These are phyloP conservation scores for Eupithecia centaureata DNA, from an alignment of 2,888 invertebrate species.

Conservation along the genomic window DNA sequence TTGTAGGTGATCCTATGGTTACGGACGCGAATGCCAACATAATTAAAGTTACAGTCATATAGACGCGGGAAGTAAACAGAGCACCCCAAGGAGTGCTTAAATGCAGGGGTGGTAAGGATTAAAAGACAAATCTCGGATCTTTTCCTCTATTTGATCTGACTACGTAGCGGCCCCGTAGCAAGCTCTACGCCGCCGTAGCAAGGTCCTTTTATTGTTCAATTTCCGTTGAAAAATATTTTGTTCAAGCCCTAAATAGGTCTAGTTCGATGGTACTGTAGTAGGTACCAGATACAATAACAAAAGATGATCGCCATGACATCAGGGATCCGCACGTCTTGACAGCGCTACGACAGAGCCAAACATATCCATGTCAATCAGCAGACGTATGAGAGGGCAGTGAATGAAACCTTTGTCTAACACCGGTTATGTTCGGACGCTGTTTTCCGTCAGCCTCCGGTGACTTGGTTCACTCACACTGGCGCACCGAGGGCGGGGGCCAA, in stretches of 20 bases:
- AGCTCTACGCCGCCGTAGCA: slow-evolving; percentile 5
- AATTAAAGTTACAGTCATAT: slow-evolving; percentile 45
- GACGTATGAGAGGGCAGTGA: slow-evolving; percentile 55
- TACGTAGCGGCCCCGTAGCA: slow-evolving; percentile 23
- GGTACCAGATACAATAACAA: neutral
- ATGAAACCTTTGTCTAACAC: slow-evolving; percentile 67
- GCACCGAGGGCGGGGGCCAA: slow-evolving; percentile 79
- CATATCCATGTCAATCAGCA: slow-evolving; percentile 53
- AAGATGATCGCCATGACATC: neutral
- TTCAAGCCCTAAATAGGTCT: neutral
- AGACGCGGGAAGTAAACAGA: slow-evolving; percentile 38
- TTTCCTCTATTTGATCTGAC: slow-evolving; percentile 27
- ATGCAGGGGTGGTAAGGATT: slow-evolving; percentile 36
- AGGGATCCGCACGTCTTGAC: neutral
- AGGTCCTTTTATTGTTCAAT: neutral
- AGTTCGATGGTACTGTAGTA: neutral
- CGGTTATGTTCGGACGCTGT: slow-evolving; percentile 61
- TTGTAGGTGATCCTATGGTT: slow-evolving; percentile 37
- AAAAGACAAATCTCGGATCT: slow-evolving; percentile 33
- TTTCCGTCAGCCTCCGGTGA: slow-evolving; percentile 64
- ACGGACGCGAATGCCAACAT: slow-evolving; percentile 40
- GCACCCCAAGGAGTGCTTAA: slow-evolving; percentile 43
- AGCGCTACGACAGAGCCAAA: slow-evolving; percentile 29
- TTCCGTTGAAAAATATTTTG: neutral
- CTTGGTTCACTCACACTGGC: slow-evolving; percentile 80